phyloP scores from a whole-genome alignment of 2,113 vertebrate species.

The Struthidea cinerea region DNA sequence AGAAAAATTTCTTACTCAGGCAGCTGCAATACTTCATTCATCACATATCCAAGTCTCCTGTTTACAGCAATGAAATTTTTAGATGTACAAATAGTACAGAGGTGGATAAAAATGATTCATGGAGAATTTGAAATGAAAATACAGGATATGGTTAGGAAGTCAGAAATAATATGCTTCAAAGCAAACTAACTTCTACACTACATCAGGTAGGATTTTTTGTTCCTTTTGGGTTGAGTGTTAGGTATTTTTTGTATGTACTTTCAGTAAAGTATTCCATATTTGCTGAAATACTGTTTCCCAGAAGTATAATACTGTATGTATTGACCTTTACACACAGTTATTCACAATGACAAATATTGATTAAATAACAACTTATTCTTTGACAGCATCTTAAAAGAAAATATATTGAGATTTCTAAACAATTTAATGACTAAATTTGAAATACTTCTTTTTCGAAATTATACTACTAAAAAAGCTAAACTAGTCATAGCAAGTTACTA shows the following conservation, averaged over 20 bases:
- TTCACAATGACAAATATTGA: neutral
- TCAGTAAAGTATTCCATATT: neutral
- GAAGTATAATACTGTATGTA: neutral
- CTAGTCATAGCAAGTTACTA: neutral
- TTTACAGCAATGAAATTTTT: neutral
- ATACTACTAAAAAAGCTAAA: neutral
- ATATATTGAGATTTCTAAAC: neutral
- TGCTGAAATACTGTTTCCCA: neutral
- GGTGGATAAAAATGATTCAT: neutral
- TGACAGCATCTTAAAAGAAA: neutral
- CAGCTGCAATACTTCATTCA: neutral
- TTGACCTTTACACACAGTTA: neutral
- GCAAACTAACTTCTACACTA: neutral
- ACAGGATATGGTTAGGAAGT: neutral
- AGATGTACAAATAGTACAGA: neutral
- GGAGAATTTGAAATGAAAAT: neutral
- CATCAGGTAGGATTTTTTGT: neutral
- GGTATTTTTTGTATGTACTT: neutral
- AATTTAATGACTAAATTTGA: neutral
- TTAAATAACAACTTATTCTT: neutral
- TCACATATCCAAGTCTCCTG: neutral
- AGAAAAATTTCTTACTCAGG: neutral
- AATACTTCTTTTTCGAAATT: neutral
- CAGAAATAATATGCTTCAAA: neutral
- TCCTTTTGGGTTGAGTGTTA: neutral